Evolutionary conservation across 2,113 vertebrate genomes (phyloP).

Genomic region (Coreoperca whiteheadi): DNA sequence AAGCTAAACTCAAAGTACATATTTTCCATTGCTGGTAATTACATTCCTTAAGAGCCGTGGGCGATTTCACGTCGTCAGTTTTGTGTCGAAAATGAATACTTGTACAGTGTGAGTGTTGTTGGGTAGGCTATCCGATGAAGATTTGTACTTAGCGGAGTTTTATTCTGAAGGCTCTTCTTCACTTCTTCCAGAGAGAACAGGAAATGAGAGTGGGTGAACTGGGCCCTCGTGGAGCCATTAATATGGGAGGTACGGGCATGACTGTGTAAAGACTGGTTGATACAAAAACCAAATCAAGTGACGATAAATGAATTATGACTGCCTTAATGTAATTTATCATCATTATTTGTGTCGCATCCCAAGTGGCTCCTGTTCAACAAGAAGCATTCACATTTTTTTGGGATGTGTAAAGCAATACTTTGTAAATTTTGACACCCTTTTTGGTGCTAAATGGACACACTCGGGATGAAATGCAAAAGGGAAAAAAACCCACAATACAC

Average conservation of each 20-base stretch:
- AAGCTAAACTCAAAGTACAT: not conserved
- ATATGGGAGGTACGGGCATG: conserved; percentile 98
- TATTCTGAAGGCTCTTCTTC: conserved; percentile 83
- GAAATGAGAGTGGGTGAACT: conserved; percentile 99
- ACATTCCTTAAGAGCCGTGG: not conserved
- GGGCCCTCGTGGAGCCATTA: conserved; percentile 98
- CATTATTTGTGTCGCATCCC: conserved; percentile 23
- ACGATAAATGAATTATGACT: conserved; percentile 57
- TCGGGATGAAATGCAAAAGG: conserved; percentile 22
- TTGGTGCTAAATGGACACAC: conserved; percentile 1
- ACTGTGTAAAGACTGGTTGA: conserved; percentile 56
- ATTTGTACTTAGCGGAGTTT: conserved; percentile 43
- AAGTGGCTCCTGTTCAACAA: conserved; percentile 7
- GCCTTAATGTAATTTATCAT: conserved; percentile 66
- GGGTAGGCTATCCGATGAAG: not conserved
- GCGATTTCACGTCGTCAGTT: not conserved
- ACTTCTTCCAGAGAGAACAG: conserved; percentile 99
- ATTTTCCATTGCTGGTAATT: not conserved
- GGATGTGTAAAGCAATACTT: not conserved
- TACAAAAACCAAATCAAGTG: conserved; percentile 64
- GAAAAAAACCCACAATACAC: not conserved
- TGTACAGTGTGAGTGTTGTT: conserved; percentile 19
- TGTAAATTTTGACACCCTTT: not conserved
- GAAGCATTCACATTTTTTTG: not conserved
- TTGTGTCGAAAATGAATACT: not conserved